Evolutionary conservation across 2,113 vertebrate species (phyloP).

Genomic region (Patagioenas fasciata): DNA sequence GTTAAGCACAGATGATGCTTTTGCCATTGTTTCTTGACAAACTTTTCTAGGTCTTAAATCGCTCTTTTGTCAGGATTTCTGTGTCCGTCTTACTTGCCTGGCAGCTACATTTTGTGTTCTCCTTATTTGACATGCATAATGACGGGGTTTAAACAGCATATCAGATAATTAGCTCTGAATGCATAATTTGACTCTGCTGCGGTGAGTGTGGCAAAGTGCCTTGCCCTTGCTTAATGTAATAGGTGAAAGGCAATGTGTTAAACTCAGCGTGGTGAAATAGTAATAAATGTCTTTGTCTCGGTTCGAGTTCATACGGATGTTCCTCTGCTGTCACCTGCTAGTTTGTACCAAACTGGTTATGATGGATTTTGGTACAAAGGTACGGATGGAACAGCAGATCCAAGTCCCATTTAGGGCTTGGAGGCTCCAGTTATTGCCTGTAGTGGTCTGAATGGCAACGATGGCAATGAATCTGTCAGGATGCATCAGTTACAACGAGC

Average conservation of each 20-base stretch:
- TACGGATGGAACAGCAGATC: neutral
- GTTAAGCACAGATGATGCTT: neutral
- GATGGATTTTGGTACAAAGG: neutral
- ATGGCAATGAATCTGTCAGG: neutral
- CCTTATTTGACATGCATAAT: neutral
- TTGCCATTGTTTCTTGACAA: neutral
- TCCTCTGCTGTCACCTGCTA: neutral
- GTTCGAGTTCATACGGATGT: neutral
- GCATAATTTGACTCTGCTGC: neutral
- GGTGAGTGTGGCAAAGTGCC: neutral
- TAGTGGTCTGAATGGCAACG: neutral
- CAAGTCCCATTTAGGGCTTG: fast-evolving
- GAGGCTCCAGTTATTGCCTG: neutral
- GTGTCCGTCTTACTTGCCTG: neutral
- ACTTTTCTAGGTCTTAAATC: neutral
- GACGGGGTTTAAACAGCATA: neutral
- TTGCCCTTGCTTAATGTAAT: neutral
- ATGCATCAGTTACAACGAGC: neutral
- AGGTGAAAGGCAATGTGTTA: neutral
- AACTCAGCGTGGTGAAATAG: neutral
- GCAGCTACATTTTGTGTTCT: slow-evolving; percentile 24
- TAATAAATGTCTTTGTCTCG: neutral
- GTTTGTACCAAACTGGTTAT: neutral
- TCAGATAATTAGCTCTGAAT: slow-evolving; percentile 7
- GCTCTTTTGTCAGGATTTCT: neutral